A percentile compares a stretch with the other conserved stretches of the same genome.
phyloP scores from a whole-genome alignment of 2,797 vertebrate genomes.

The Falco concolor region DNA sequence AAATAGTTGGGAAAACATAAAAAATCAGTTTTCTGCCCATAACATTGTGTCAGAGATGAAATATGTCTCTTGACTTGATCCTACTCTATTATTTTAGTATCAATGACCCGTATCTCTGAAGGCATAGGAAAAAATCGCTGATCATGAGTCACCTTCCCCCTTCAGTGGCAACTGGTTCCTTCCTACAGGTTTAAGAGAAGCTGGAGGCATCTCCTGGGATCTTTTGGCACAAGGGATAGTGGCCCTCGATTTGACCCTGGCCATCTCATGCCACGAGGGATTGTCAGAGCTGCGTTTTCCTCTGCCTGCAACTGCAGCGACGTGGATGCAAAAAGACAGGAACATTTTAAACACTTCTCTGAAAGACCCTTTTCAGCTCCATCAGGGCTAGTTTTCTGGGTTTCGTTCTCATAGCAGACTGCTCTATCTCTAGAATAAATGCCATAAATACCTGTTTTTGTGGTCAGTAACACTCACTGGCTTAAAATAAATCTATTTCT shows the following conservation, averaged over 20 bases:
- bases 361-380: neutral
- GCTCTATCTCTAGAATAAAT: neutral
- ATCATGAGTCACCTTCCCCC: neutral
- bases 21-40: neutral
- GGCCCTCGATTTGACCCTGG: neutral
- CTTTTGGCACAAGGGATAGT: neutral
- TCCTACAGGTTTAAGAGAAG: neutral
- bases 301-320: neutral
- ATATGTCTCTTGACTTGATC: neutral
- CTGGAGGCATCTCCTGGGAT: neutral
- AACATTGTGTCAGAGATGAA: neutral
- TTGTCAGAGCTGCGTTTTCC: neutral
- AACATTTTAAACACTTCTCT: neutral
- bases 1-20: neutral
- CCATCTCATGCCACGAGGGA: neutral
- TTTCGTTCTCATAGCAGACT: neutral
- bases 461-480: neutral
- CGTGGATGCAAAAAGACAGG: neutral
- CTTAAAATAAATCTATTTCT: neutral
- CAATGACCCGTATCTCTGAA: neutral
- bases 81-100: neutral
- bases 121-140: accelerated
- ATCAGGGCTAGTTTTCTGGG: neutral
- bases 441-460: neutral
- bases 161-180: neutral